Evolutionary conservation across 2,888 invertebrate species (phyloP).

Genomic region (Zele albiditarsus): DNA sequence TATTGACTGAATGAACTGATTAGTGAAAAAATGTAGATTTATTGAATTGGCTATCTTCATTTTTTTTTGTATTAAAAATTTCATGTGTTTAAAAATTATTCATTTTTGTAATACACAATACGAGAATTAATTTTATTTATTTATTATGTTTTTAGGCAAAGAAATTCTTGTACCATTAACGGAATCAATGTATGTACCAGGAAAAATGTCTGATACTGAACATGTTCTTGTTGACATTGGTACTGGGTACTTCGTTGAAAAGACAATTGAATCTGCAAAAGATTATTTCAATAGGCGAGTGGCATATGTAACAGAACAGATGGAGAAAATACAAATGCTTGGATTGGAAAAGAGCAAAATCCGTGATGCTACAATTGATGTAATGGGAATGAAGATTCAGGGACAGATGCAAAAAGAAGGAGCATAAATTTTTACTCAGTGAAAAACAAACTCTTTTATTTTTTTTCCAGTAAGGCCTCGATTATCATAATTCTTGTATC

Average conservation of each 20-base stretch:
- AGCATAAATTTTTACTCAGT: slow-evolving; percentile 40
- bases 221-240: slow-evolving; percentile 96
- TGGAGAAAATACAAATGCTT: slow-evolving; percentile 91
- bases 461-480: not conserved
- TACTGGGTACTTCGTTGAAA: slow-evolving; percentile 96
- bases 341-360: slow-evolving; percentile 89
- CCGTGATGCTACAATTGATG: slow-evolving; percentile 84
- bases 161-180: slow-evolving; percentile 94
- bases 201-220: slow-evolving; percentile 86
- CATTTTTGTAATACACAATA: not conserved
- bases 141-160: slow-evolving; percentile 72
- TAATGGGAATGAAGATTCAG: slow-evolving; percentile 84
- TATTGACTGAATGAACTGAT: no score
- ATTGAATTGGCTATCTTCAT: no score
- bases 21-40: no score
- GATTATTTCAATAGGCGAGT: slow-evolving; percentile 95
- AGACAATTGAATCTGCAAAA: slow-evolving; percentile 87
- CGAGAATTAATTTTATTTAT: not conserved
- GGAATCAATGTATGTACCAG: slow-evolving; percentile 98
- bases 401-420: slow-evolving; percentile 70
- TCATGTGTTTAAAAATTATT: slow-evolving; percentile 18
- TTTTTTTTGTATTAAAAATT: slow-evolving; percentile 6
- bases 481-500: not conserved
- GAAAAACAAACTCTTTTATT: not conserved
- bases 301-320: slow-evolving; percentile 93